Evolutionary conservation across 2,888 invertebrate species (phyloP).

Genomic region (Macropis europaea): DNA sequence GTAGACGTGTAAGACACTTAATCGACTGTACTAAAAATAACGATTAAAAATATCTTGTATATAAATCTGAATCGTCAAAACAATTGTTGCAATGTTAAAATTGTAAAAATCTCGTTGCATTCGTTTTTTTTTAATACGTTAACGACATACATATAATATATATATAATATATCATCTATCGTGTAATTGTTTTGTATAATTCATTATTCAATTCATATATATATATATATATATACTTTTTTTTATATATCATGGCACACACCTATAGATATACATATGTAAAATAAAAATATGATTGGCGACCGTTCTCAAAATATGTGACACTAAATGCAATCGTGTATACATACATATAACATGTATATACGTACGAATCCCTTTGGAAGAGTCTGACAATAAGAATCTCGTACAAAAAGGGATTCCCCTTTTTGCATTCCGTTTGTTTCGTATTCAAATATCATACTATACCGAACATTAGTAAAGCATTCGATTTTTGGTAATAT

Average conservation of each 20-base stretch:
- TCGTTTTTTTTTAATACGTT: slow-evolving; percentile 18
- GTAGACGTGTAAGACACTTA: slow-evolving; percentile 50
- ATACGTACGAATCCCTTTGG: slow-evolving; percentile 20
- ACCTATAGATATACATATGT: slow-evolving; percentile 36
- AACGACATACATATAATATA: slow-evolving; percentile 34
- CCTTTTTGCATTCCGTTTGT: not conserved
- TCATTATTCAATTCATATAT: slow-evolving; percentile 16
- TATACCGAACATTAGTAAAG: slow-evolving; percentile 64
- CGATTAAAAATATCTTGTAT: slow-evolving; percentile 42
- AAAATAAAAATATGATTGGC: slow-evolving; percentile 51
- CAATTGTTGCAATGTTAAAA: slow-evolving; percentile 49
- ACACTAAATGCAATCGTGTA: slow-evolving; percentile 47
- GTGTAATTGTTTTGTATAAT: slow-evolving; percentile 33
- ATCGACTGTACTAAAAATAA: slow-evolving; percentile 35
- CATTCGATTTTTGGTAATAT: slow-evolving; percentile 66
- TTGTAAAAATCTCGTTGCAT: slow-evolving; percentile 47
- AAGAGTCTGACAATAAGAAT: slow-evolving; percentile 26
- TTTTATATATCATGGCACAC: slow-evolving; percentile 48
- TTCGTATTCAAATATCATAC: not conserved
- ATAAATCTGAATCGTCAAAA: slow-evolving; percentile 42
- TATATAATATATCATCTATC: slow-evolving; percentile 46
- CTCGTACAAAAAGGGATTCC: not conserved
- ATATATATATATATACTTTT: slow-evolving; percentile 31
- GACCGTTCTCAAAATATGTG: slow-evolving; percentile 44
- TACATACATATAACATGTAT: slow-evolving; percentile 7